These are phyloP conservation scores for Irena cyanogastra DNA, from an alignment of 2,113 vertebrate genomes.

Conservation along the genomic window DNA sequence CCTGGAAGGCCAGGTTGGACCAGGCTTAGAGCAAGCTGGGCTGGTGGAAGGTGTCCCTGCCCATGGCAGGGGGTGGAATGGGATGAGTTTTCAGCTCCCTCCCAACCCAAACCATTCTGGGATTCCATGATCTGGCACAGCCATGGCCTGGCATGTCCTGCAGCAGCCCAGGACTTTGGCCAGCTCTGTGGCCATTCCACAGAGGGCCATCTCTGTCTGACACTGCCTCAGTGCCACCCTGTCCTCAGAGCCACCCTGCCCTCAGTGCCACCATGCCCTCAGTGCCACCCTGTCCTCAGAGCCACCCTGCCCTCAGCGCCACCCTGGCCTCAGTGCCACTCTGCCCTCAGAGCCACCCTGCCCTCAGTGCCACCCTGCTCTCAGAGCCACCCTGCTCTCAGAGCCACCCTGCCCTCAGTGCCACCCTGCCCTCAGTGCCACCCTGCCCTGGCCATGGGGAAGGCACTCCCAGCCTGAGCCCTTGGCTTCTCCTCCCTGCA, in stretches of 20 bases:
- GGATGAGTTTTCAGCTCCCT: fast-evolving
- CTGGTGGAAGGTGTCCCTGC: neutral
- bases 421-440: fast-evolving
- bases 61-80: fast-evolving
- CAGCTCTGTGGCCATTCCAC: fast-evolving
- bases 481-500: neutral
- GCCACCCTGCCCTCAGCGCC: neutral
- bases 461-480: neutral
- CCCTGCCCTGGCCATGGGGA: fast-evolving
- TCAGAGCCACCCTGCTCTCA: too few relatives aligned
- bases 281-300: too few relatives aligned
- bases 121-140: fast-evolving
- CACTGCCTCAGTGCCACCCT: neutral
- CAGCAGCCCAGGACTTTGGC: neutral
- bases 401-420: neutral
- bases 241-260: fast-evolving
- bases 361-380: neutral
- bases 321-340: fast-evolving
- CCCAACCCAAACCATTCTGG: neutral
- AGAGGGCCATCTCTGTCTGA: neutral
- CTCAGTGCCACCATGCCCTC: fast-evolving
- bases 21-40: fast-evolving
- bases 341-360: fast-evolving
- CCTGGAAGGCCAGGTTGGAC: fast-evolving
- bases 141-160: fast-evolving